Conservation (phyloP, 2,888 invertebrate species). For the Muschampia plurimacula region DNA sequence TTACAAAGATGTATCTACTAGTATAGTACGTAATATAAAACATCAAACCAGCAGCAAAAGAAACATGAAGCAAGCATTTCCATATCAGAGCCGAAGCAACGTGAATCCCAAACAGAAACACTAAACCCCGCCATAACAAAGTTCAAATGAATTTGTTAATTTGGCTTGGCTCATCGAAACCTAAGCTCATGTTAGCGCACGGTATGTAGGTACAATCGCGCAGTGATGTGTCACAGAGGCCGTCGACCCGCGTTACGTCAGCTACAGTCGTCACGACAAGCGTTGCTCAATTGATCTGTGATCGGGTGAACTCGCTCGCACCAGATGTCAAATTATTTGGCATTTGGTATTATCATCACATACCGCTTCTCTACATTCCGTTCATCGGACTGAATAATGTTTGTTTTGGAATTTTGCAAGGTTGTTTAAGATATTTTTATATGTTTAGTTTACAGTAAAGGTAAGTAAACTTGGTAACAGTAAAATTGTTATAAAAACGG, state of each 20-base stretch:
- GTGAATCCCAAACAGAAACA: not conserved
- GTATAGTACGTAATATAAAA: too few species aligned
- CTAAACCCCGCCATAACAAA: not conserved
- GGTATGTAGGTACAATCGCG: constrained; percentile 28
- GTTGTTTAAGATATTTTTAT: not conserved
- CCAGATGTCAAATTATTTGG: constrained; percentile 28
- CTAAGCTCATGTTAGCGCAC: constrained; percentile 26
- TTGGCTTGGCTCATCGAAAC: constrained; percentile 16
- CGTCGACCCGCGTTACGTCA: constrained; percentile 52
- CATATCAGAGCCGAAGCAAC: not conserved
- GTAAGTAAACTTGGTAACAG: too few species aligned
- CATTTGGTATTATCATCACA: constrained; percentile 13
- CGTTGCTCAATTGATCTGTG: constrained; percentile 32
- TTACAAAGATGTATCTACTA: too few species aligned
- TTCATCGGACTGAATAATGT: constrained; percentile 1
- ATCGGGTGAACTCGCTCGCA: constrained; percentile 18
- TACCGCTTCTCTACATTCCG: constrained; percentile 8
- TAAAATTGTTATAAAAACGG: too few species aligned
- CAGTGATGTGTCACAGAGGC: constrained; percentile 49
- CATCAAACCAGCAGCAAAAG: not conserved
- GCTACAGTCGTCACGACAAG: constrained; percentile 45
- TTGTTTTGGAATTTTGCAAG: not conserved
- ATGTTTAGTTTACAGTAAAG: not conserved
- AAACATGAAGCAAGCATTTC: not conserved
- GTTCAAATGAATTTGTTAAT: constrained; percentile 9